phyloP scores from a whole-genome alignment of 2,888 invertebrate species.

The Panzeria rudis region DNA sequence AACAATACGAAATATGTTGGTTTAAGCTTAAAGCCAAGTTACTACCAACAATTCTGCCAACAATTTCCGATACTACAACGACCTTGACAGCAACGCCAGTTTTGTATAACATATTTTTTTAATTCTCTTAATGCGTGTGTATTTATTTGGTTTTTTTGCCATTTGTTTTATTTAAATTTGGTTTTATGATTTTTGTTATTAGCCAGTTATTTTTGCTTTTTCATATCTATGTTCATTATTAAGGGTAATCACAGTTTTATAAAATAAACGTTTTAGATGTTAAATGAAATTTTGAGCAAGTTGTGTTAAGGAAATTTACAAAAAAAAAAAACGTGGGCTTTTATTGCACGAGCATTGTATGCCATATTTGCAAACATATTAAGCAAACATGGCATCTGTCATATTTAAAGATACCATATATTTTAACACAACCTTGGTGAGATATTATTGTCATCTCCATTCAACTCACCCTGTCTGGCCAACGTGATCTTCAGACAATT shows the following conservation, averaged over 20 bases:
- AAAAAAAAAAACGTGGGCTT: no score
- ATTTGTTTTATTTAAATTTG: conserved; percentile 22
- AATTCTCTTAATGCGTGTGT: conserved; percentile 22
- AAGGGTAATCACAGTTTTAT: conserved; percentile 9
- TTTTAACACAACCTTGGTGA: no score
- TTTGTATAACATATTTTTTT: conserved; percentile 22
- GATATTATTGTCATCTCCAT: no score
- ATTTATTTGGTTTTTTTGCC: conserved; percentile 9
- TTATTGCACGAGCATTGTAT: no score
- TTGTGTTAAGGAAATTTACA: no score
- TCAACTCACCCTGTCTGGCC: no score
- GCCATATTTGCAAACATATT: no score
- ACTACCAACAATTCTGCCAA: conserved; percentile 14
- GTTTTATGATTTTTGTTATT: conserved; percentile 25
- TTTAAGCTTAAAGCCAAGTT: conserved; percentile 12
- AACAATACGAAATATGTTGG: neutral
- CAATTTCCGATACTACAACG: conserved; percentile 42
- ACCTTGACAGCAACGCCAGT: conserved; percentile 70
- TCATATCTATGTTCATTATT: conserved; percentile 27
- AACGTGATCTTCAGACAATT: no score
- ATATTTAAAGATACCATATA: no score
- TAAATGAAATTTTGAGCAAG: neutral
- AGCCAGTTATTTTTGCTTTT: neutral
- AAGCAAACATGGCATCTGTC: no score
- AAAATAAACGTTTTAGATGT: conserved; percentile 1